phyloP scores from a whole-genome alignment of 2,888 invertebrate genomes.

The Leptinotarsa haldemani region DNA sequence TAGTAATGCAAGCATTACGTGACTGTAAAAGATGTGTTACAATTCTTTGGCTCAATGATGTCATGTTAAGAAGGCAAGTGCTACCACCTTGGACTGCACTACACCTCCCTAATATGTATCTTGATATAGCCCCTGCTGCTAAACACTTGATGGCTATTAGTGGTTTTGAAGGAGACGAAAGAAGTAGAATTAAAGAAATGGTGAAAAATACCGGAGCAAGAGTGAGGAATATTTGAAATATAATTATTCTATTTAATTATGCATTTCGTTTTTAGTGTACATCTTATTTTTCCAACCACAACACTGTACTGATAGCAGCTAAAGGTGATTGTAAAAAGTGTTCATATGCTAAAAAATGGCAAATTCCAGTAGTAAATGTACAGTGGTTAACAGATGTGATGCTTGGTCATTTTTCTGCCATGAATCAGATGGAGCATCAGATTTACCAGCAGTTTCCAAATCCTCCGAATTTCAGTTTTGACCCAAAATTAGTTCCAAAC shows the following conservation, averaged over 20 bases:
- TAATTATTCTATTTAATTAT: conserved; percentile 25
- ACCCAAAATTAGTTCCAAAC: conserved; percentile 86
- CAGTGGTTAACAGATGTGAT: conserved; percentile 94
- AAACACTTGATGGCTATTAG: conserved; percentile 86
- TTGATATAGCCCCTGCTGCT: conserved; percentile 77
- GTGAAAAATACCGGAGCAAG: conserved; percentile 88
- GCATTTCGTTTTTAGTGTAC: conserved; percentile 68
- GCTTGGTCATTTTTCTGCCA: conserved; percentile 86
- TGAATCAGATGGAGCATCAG: conserved; percentile 83
- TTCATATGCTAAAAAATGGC: conserved; percentile 91
- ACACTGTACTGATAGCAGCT: conserved; percentile 81
- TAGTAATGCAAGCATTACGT: conserved; percentile 85
- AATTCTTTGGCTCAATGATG: conserved; percentile 92
- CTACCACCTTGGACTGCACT: conserved; percentile 93
- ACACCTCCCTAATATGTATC: conserved; percentile 81
- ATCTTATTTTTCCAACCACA: conserved; percentile 81
- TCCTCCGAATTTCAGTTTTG: conserved; percentile 82
- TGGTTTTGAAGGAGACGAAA: conserved; percentile 91
- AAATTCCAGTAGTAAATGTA: conserved; percentile 90
- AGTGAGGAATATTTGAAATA: conserved; percentile 68
- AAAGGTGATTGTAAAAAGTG: conserved; percentile 91
- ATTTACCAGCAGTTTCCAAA: conserved; percentile 90
- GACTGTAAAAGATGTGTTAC: conserved; percentile 82
- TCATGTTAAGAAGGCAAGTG: conserved; percentile 85
- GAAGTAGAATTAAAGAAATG: conserved; percentile 85